Evolutionary conservation across 2,797 vertebrate species (phyloP).

Genomic region (Thripadectes ignobilis): DNA sequence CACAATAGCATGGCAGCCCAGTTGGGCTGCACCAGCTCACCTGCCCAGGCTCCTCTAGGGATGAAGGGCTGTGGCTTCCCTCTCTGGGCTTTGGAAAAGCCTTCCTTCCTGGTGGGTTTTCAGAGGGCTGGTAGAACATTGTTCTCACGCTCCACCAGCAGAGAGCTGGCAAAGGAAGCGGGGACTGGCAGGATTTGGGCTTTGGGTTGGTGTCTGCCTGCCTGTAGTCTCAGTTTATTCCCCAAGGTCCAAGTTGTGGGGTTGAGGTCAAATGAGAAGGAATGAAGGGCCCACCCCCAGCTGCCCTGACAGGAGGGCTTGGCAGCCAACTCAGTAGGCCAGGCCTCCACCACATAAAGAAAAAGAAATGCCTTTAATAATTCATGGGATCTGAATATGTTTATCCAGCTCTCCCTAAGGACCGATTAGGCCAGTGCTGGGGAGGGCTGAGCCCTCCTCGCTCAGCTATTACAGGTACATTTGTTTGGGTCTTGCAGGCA

Average conservation of each 20-base stretch:
- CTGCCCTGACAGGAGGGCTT: not conserved
- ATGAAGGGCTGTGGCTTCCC: fast-evolving
- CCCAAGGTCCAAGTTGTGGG: fast-evolving
- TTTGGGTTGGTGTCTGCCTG: not conserved
- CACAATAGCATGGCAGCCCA: fast-evolving
- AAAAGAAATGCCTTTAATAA: conserved; percentile 6
- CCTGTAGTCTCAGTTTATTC: not conserved
- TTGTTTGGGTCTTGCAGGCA: conserved; percentile 59
- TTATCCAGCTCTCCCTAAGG: conserved; percentile 31
- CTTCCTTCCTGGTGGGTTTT: not conserved
- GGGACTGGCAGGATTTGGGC: not conserved
- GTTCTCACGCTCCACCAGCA: fast-evolving
- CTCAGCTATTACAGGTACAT: conserved; percentile 61
- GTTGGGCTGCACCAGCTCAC: not conserved
- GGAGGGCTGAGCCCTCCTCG: conserved; percentile 17
- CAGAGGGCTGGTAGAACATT: not conserved
- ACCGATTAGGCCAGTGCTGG: conserved; percentile 24
- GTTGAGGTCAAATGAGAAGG: not conserved
- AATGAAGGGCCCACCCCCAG: not conserved
- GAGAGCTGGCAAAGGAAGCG: not conserved
- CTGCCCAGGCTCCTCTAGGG: not conserved
- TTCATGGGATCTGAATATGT: conserved; percentile 45
- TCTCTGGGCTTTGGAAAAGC: not conserved
- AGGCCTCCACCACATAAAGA: not conserved
- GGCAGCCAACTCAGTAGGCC: conserved; percentile 9